Evolutionary conservation across 1,140 invertebrate genomes (phyloP), one percentile per base, ranked within the genome.

Genomic region (Hermetia illucens): DNA sequence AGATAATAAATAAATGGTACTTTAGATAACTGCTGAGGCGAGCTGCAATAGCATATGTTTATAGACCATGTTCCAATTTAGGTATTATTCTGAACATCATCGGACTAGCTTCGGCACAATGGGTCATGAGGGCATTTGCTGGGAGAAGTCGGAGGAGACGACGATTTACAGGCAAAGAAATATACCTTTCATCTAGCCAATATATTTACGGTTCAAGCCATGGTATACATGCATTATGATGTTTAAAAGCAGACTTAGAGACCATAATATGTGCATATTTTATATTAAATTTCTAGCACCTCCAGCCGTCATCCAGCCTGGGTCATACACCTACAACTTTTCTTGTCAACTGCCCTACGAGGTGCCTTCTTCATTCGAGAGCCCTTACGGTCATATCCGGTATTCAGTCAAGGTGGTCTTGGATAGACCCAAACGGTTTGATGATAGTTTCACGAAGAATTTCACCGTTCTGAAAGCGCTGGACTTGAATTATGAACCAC

Each of bases 371-470:
- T 79, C 75, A 24, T 82, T 78, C 60, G 77, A 82, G 48, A 74
- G 75, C 0, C 64, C 74, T 24, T 69, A 72, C 52, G 80, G 79
- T 2, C 67, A 71, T 45, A 63, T 82, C 34, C 61, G 77, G 12
- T 82, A 83, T 51, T 74, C 65, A 34, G 52, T 79, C 4, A 78
- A 78, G 58, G 75, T 58, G 9, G 40, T 52, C 49, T 52, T 80
- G 42, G 77, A 81, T 53, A 68, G 77, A 27, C 74, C 75, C 17
- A 79, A 75, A 78, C 71, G 73, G 40, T 72, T 75, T 49, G 75
- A 80, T 61, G 63, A 75, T 47, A 72, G 72, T 46, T 67, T 63
- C 33, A 79, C 77, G 58, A 67, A 52, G 43, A 68, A 66, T 6
- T 76, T 72, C 49, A 79, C 68, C 24, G 72, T 77, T n/a, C 66